Evolutionary conservation across 2,113 vertebrate species (phyloP), one percentile per base, ranked within the genome.

Genomic region (Mesembrinibis cayennensis): DNA sequence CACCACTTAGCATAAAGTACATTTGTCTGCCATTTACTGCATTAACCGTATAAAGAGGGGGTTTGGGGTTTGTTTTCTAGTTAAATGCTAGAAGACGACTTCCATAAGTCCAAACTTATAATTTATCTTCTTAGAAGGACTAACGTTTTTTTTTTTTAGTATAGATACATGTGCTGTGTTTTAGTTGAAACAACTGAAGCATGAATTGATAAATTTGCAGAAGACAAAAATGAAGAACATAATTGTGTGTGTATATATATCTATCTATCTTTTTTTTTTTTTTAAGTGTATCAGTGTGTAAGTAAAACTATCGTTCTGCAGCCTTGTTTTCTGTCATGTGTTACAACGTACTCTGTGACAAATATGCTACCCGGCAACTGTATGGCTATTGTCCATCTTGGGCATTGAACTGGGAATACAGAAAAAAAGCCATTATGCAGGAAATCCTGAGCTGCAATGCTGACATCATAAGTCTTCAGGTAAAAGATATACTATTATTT

Each of bases 391-490:
- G 99, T 96, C 99, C 99, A 5, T 99, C 99, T 32, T 99, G 99
- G 99, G 99, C 99, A 45, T 96, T 99, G 92, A 99, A 99, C 97
- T 99, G 99, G 99, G 99, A 99, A 90, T 99, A 99, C 98, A 98
- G 99, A 98, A 99, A 99, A 98, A 99, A 99, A 98, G 99, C 99
- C 97, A 99, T 99, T 97, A 99, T 99, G 98, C 99, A 99, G 98
- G 99, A 99, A 98, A 99, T 99, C 95, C 93, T 99, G 95, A 98
- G 97, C 97, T 99, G 99, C 98, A 99, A 98, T 88, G 99, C 99
- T 76, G 99, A 99, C 97, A 99, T 99, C 98, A 99, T 99, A 98
- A 99, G 99, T 96, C 98, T 99, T 97, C 99, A 99, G 99, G 99
- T 99, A 97, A 98, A 97, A 95, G 52, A 63, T 44, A 7, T 3